phyloP scores from a whole-genome alignment of 2,888 invertebrate species.

The Xylocampa areola region DNA sequence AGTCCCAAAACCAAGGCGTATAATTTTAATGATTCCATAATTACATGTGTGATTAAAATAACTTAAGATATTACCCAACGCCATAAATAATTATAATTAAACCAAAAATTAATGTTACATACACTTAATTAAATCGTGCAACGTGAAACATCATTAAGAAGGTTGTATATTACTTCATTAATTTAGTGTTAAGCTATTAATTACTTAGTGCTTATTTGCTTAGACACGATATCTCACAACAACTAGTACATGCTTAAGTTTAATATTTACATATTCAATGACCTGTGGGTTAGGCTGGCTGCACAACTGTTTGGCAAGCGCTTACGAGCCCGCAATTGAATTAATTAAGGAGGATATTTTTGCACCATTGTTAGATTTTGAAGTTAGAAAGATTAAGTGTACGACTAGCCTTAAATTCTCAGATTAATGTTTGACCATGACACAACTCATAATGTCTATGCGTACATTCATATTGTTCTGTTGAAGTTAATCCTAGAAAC shows the following conservation, averaged over 20 bases:
- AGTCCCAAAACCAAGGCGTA: slow-evolving; percentile 3
- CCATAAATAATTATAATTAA: slow-evolving; percentile 39
- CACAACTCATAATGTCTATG: no score
- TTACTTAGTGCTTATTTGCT: slow-evolving; percentile 34
- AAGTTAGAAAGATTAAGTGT: slow-evolving; percentile 7
- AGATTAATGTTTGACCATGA: no score
- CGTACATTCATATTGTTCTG: no score
- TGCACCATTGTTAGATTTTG: slow-evolving; percentile 5
- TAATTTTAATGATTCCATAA: slow-evolving; percentile 37
- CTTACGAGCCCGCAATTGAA: slow-evolving; percentile 38
- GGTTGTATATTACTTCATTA: slow-evolving; percentile 17
- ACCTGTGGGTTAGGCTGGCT: slow-evolving; percentile 42
- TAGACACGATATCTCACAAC: slow-evolving; percentile 23
- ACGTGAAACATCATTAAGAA: slow-evolving; percentile 10
- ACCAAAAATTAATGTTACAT: slow-evolving; percentile 24
- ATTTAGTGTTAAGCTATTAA: slow-evolving; percentile 25
- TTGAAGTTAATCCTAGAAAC: no score
- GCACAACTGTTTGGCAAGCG: slow-evolving; percentile 22
- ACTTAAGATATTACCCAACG: slow-evolving; percentile 25
- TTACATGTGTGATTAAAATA: slow-evolving; percentile 32
- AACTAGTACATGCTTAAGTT: slow-evolving; percentile 34
- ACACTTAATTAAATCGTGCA: slow-evolving; percentile 28
- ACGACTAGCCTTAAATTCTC: slow-evolving; percentile 1
- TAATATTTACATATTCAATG: slow-evolving; percentile 69
- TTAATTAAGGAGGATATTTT: slow-evolving; percentile 34